Evolutionary conservation across 2,888 invertebrate genomes (phyloP).

Genomic region (Apomyelois bistriatella): DNA sequence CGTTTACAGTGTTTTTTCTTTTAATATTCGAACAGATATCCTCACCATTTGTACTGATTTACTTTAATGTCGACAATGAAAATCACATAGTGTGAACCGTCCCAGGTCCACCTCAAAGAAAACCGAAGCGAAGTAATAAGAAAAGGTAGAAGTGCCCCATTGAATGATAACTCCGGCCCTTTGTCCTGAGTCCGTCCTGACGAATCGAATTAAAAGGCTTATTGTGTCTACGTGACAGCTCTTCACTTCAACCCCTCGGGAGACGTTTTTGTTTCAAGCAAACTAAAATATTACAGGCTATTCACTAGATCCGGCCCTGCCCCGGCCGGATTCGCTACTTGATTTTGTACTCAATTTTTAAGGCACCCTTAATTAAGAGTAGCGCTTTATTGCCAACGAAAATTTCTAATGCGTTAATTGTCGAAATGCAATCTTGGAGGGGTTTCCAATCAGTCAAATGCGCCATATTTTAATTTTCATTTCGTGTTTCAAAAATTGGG

Average conservation of each 20-base stretch:
- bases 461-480: conserved; percentile 70
- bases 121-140: conserved; percentile 75
- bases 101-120: conserved; percentile 58
- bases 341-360: conserved; percentile 81
- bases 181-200: conserved; percentile 77
- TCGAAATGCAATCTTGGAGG: conserved; percentile 76
- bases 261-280: conserved; percentile 74
- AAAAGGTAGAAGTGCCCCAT: conserved; percentile 79
- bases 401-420: conserved; percentile 78
- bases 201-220: conserved; percentile 81
- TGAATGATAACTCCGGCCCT: conserved; percentile 78
- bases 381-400: conserved; percentile 74
- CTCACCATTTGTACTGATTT: neutral
- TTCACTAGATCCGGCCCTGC: conserved; percentile 68
- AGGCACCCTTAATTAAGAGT: conserved; percentile 76
- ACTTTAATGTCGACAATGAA: neutral
- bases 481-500: conserved; percentile 40
- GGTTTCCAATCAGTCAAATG: conserved; percentile 71
- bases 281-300: conserved; percentile 79
- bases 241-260: conserved; percentile 45
- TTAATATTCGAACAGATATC: no score
- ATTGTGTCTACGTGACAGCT: conserved; percentile 79
- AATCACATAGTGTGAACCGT: conserved; percentile 36
- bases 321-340: conserved; percentile 59
- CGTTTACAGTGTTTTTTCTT: no score